Base-by-base conservation (phyloP, 1,140 invertebrate species). In the Drosophila burlai region DNA sequence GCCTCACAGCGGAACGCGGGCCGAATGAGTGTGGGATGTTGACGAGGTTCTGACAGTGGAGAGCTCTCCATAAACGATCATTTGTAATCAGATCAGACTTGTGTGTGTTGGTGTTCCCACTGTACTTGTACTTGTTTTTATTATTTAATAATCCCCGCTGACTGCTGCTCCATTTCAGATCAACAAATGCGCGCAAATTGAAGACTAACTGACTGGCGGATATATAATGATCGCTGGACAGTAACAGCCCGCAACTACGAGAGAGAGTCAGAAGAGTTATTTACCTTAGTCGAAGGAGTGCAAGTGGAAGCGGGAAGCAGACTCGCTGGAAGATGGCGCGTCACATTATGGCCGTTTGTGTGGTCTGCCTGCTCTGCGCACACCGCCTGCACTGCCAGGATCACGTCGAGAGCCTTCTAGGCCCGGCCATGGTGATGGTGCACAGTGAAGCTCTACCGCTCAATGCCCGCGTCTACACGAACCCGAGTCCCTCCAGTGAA, bases 281-380 rank as follows among this genome's bases (percentile, higher is more conserved):
- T 65, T 65, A 43, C 5, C 36, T 36, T 29, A 75, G 24, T 64
- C n/a, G 42, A 24, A 54, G 49, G 49, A 47, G 34, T 15, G 40
- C 38, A 34, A 74, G 47, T 13, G 38, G 4, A 31, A 54, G 34
- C n/a, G 9, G 7, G 7, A 42, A 49, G 42, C 29, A 13, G 21
- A 31, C 21, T 36, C 5, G 16, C 18, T 18, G 26, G 52, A 67
- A 63, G 49, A 92, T 92, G 91, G 91, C 91, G 66, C 91, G 91
- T 58, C 91, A 92, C 68, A 92, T 92, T 71, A 95, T 97, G 76
- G 96, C 96, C 16, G 96, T 97, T 26, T 97, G 96, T 81, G 95
- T 97, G 91, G 96, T 97, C 79, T 97, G 96, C 91, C 94, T 97
- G 42, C 92, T 97, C 4, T 97, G 96, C 87, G 96, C 96, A 13